Evolutionary conservation across 2,113 vertebrate species (phyloP), one percentile per base, ranked within the genome.

Genomic region (Ceratotherium simum): DNA sequence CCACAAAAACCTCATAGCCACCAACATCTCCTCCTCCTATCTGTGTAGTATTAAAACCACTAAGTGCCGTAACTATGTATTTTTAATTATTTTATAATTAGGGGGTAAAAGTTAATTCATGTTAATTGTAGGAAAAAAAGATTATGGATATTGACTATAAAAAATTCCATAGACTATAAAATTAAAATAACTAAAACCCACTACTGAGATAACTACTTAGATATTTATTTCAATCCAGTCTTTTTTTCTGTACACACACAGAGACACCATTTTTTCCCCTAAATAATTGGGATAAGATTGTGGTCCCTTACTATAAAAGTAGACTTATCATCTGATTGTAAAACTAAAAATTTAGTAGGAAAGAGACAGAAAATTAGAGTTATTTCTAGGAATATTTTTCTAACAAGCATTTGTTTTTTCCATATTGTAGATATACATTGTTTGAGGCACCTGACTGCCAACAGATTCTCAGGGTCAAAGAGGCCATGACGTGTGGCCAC

Each of bases 11-110:
- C 78, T 64, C 46, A 78, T 23, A 72, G 25, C 11, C 27, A 70
- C 29, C 89, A 60, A 72, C 16, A 84, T 39, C 72, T 21, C n/a
- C 6, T 83, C 16, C 69, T 36, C 9, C 29, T 56, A 80, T 46
- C n/a, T 31, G 14, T 56, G 62, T 23, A 82, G 83, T 23, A 70
- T 56, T 70, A 62, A 89, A 95, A 89, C n/a, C 29, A 69, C 20
- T 8, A 88, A 76, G 42, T 88, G 42, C 23, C 89, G 83, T 72
- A 76, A 87, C 33, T 54, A 76, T 23, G 14, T 42, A 67, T 79
- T 96, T 69, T 70, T 78, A 76, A 69, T 67, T 91, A 95, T 42
- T 95, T 96, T 89, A 70, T 96, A 48, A 65, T 46, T 29, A 2
- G 25, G 85, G 85, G 70, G 64, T 65, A 21, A 93, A 79, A 83